Evolutionary conservation across 1,140 invertebrate genomes (phyloP), one percentile per base, ranked within the genome.

Genomic region (Tribolium madens): DNA sequence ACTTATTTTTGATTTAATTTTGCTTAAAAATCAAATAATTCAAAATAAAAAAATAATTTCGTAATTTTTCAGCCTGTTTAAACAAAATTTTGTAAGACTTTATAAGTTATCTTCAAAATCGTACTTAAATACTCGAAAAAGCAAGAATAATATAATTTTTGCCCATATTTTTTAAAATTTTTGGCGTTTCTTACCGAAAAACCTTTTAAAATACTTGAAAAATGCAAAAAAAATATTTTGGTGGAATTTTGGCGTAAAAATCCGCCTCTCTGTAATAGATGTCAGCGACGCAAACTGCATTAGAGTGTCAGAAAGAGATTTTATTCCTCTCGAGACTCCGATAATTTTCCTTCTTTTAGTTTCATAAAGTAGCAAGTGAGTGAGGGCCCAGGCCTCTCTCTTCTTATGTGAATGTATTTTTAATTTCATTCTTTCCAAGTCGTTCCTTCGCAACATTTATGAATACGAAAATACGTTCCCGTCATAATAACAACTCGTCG

Each of bases 381-480:
- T 60, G 72, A 68, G 14, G 13, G 53, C 46, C 26, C 72, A 48
- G 33, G 60, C 21, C 3, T 5, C 21, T 72, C 3, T 5, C 21
- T 72, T 26, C 76, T 72, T 79, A 71, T 77, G 78, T 76, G 79
- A 77, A 74, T 77, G 75, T 79, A 80, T 79, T 82, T 82, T 79
- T 82, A 82, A 82, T 82, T 82, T 81, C 76, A 82, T 79, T 79
- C 79, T 71, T 71, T 69, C 52, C 79, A 77, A 64, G 72, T 46
- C 76, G 26, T 47, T 73, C 72, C 78, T 74, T 21, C 72, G 69
- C 53, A 13, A 64, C 57, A 64, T 79, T n/a, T 60, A 77, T 77
- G 79, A 80, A 80, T 80, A 80, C 79, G 79, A 26, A 80, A 80
- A 80, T 81, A 71, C 79, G 75, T 69, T 57, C 69, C 79, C 75